phyloP scores from a whole-genome alignment of 2,888 invertebrate species.

The Aplocera efformata region DNA sequence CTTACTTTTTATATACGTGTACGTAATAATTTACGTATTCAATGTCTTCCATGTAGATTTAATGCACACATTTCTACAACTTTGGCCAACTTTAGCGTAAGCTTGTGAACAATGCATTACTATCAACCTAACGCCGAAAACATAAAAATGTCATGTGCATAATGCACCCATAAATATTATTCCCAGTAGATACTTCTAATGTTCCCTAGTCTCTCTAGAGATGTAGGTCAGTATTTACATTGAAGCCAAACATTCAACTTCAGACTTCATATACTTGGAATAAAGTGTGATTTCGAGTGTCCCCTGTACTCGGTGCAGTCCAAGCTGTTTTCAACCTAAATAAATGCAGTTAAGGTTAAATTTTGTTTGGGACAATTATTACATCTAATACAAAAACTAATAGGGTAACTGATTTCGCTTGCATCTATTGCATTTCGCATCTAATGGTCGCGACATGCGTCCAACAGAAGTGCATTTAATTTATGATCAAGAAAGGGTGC shows the following conservation, averaged over 20 bases:
- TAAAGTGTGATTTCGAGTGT: constrained; percentile 41
- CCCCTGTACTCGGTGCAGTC: not conserved
- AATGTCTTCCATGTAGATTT: no score
- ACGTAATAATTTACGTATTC: no score
- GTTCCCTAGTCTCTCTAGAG: constrained; percentile 67
- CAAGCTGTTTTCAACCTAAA: constrained; percentile 9
- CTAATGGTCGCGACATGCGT: constrained; percentile 69
- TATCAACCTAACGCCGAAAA: constrained; percentile 67
- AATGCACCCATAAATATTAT: constrained; percentile 78
- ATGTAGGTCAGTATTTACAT: constrained; percentile 72
- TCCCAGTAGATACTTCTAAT: constrained; percentile 68
- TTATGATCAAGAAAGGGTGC: constrained; percentile 69
- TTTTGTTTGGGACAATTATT: constrained; percentile 7
- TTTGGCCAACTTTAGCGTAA: constrained; percentile 21
- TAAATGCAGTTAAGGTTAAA: not conserved
- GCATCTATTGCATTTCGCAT: constrained; percentile 57
- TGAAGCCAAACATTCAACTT: constrained; percentile 38
- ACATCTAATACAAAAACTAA: constrained; percentile 22
- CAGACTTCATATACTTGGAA: constrained; percentile 34
- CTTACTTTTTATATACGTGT: no score
- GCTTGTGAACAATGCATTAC: constrained; percentile 44
- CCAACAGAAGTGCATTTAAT: constrained; percentile 62
- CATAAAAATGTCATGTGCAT: constrained; percentile 79
- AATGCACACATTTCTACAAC: not conserved
- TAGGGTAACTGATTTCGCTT: constrained; percentile 58